These are phyloP conservation scores for Siderastrea siderea DNA, from an alignment of 92 coral and sea anemone species.

Conservation along the genomic window DNA sequence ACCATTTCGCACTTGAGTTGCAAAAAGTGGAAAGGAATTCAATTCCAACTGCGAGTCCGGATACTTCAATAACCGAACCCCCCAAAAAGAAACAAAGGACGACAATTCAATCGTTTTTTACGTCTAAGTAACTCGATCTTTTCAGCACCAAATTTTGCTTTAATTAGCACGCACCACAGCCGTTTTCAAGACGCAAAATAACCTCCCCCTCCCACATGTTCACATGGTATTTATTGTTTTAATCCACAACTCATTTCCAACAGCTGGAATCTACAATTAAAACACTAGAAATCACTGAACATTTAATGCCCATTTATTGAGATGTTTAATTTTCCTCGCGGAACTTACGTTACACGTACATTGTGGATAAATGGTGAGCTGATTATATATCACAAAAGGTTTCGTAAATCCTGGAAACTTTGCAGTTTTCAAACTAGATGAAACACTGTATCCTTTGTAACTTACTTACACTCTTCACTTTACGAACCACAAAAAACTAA, in stretches of 20 bases:
- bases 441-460: too few relatives aligned
- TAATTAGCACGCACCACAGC: too few relatives aligned
- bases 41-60: background rate
- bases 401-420: too few relatives aligned
- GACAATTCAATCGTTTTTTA: constrained; percentile 69
- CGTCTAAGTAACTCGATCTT: constrained; percentile 17
- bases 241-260: background rate
- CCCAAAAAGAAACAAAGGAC: constrained; percentile 76
- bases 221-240: background rate
- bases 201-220: too few relatives aligned
- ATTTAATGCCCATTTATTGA: background rate
- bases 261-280: background rate
- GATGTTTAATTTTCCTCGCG: too few relatives aligned
- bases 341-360: background rate
- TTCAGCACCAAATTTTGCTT: background rate
- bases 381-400: too few relatives aligned
- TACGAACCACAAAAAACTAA: too few relatives aligned
- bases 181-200: too few relatives aligned
- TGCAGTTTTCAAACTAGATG: too few relatives aligned
- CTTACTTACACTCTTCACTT: too few relatives aligned
- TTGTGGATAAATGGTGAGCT: too few relatives aligned
- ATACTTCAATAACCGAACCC: constrained; percentile 39
- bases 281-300: background rate
- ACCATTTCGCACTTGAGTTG: constrained; percentile 87
- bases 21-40: constrained; percentile 54